phyloP scores from a whole-genome alignment of 2,797 vertebrate species.

The Darevskia nairensis region DNA sequence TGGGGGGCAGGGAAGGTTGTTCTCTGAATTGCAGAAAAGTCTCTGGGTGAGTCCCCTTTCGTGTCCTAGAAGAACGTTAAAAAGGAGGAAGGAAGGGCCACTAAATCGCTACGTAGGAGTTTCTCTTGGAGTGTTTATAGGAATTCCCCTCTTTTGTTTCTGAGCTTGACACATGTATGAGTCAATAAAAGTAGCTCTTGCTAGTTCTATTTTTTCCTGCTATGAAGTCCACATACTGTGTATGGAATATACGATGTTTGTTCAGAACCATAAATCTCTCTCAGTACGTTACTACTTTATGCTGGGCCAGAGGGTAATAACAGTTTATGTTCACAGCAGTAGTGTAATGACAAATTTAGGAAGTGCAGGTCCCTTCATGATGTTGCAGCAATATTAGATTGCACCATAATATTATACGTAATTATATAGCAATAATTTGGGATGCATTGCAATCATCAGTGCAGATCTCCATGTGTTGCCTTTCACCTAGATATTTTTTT shows the following conservation, averaged over 20 bases:
- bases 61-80: not conserved
- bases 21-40: not conserved
- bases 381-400: too few relatives aligned
- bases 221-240: not conserved
- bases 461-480: too few relatives aligned
- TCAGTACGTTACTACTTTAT: not conserved
- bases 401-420: too few relatives aligned
- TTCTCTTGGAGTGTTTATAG: constrained; percentile 17
- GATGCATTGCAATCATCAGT: too few relatives aligned
- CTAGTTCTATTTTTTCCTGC: not conserved
- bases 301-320: not conserved
- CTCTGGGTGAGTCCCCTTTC: not conserved
- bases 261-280: not conserved
- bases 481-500: too few relatives aligned
- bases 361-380: not conserved
- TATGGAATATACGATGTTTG: not conserved
- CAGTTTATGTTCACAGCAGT: not conserved
- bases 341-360: not conserved
- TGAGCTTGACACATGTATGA: not conserved
- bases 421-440: too few relatives aligned
- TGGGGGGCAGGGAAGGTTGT: too few relatives aligned
- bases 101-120: not conserved
- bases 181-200: constrained; percentile 6
- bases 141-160: constrained; percentile 31
- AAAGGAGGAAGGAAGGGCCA: not conserved